A percentile compares a stretch with the other conserved stretches of the same genome.
Evolutionary conservation across 2,113 vertebrate species (phyloP).

Genomic region (Eurypyga helias): DNA sequence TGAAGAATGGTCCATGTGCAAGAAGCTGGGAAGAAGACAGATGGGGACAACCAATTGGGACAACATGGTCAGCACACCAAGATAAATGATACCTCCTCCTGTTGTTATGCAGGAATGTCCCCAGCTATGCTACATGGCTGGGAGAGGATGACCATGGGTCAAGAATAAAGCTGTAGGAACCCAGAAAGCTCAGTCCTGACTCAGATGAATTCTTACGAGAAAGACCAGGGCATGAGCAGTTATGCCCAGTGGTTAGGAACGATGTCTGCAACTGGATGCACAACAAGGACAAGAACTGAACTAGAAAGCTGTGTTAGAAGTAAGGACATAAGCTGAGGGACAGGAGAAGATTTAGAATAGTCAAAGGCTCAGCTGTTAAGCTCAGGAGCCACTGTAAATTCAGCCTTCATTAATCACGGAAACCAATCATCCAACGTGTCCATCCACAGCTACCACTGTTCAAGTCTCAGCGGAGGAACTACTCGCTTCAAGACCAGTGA

Average conservation of each 20-base stretch:
- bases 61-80: background rate
- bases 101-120: background rate
- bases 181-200: background rate
- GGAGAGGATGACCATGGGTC: background rate
- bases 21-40: background rate
- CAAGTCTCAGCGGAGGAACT: background rate
- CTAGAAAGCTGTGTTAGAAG: background rate
- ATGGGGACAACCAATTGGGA: background rate
- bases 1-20: background rate
- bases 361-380: background rate
- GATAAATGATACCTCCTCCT: background rate
- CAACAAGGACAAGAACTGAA: background rate
- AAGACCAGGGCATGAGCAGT: background rate
- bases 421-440: background rate
- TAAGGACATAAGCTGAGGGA: background rate
- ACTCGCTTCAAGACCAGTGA: background rate
- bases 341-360: background rate
- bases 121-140: background rate
- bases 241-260: background rate
- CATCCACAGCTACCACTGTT: background rate
- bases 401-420: background rate
- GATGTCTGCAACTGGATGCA: background rate
- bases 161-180: background rate
- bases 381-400: background rate
- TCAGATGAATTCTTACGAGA: background rate